Conservation (phyloP, 2,888 invertebrate species). For the Noctua janthe region DNA sequence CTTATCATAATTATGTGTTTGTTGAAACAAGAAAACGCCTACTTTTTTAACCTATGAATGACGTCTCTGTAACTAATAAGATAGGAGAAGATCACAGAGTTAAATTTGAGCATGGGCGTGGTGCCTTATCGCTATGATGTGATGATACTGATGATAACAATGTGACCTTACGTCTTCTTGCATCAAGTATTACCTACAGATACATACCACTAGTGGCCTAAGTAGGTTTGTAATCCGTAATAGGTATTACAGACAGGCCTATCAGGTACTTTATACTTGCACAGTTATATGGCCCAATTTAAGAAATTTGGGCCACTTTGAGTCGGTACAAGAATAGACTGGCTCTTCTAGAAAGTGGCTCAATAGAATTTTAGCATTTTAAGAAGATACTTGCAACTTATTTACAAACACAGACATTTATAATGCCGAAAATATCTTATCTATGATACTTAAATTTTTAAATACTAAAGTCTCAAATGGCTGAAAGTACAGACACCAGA, state of each 20-base stretch:
- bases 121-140: conserved; percentile 22
- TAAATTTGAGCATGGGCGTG: conserved; percentile 37
- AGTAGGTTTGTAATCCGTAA: no score
- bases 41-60: conserved; percentile 43
- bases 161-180: conserved; percentile 23
- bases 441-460: not conserved
- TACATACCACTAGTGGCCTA: not conserved
- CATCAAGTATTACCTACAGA: conserved; percentile 5
- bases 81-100: conserved; percentile 29
- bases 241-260: not conserved
- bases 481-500: not conserved
- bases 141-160: not conserved
- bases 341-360: not conserved
- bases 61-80: not conserved
- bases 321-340: not conserved
- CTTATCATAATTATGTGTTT: conserved; percentile 21
- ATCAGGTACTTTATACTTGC: no score
- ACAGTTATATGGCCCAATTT: not conserved
- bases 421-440: not conserved
- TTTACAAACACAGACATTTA: not conserved
- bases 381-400: not conserved
- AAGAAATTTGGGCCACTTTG: not conserved
- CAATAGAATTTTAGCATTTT: not conserved
- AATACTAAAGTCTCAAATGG: not conserved
- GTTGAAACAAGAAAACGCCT: conserved; percentile 37